Conservation (phyloP, 2,888 invertebrate genomes). For the Mythimna lalbum region DNA sequence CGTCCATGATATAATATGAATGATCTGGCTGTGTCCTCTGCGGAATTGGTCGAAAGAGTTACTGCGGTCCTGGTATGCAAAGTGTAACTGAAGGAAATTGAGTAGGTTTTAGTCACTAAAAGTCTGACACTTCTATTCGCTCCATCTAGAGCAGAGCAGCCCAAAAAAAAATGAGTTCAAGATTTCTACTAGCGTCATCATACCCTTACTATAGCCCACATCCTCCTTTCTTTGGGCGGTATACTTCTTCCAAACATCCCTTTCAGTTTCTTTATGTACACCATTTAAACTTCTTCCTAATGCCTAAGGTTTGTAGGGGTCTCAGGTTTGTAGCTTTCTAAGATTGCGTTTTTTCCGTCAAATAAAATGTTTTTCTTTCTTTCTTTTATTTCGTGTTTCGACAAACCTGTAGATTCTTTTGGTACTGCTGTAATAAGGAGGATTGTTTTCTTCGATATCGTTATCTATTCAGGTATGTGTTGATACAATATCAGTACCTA, state of each 20-base stretch:
- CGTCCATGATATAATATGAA: neutral
- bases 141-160: no score
- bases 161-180: no score
- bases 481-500: constrained; percentile 28
- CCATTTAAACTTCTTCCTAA: no score
- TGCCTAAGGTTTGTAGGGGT: no score
- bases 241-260: neutral
- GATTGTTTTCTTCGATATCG: constrained; percentile 3
- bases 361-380: no score
- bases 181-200: neutral
- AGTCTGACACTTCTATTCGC: no score
- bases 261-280: neutral
- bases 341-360: no score
- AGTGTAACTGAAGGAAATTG: no score
- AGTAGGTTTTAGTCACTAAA: no score
- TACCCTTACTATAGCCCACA: neutral
- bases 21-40: neutral
- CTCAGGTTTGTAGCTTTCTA: no score
- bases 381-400: neutral
- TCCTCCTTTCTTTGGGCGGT: neutral
- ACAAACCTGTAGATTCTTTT: neutral
- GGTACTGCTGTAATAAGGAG: neutral
- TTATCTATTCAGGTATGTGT: constrained; percentile 29
- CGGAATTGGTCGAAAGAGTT: no score
- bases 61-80: no score